Evolutionary conservation across 2,797 vertebrate genomes (phyloP).

Genomic region (Novumbra hubbsi): DNA sequence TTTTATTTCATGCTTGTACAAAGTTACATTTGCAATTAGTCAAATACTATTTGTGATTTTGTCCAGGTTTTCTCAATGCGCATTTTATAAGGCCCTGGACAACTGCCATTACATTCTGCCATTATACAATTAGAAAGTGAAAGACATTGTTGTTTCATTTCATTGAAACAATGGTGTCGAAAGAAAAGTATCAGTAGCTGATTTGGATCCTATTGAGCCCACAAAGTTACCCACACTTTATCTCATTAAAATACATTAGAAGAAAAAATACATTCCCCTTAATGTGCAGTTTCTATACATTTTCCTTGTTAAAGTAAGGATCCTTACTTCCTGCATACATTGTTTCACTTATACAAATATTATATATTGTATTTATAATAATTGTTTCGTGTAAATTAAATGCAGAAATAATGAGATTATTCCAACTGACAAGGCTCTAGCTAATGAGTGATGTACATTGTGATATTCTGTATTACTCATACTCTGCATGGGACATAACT

Average conservation of each 20-base stretch:
- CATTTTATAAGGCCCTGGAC: neutral
- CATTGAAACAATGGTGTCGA: neutral
- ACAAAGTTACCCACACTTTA: neutral
- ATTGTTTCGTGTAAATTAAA: too few species aligned
- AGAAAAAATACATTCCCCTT: neutral
- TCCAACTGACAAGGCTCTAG: neutral
- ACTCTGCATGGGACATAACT: neutral
- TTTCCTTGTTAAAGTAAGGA: neutral
- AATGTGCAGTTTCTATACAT: neutral
- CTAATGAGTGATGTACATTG: neutral
- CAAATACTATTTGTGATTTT: neutral
- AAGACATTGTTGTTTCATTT: slow-evolving; percentile 1
- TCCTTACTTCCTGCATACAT: too few species aligned
- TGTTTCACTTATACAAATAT: too few species aligned
- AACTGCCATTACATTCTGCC: neutral
- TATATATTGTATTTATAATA: too few species aligned
- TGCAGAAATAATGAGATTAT: too few species aligned
- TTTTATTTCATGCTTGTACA: neutral
- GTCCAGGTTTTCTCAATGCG: neutral
- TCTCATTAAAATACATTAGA: neutral
- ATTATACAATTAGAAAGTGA: neutral
- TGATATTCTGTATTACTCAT: neutral
- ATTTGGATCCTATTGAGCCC: neutral
- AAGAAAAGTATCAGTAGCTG: too few species aligned
- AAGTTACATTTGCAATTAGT: neutral